A percentile compares a stretch with the other conserved stretches of the same genome.
phyloP scores from a whole-genome alignment of 2,113 vertebrate genomes.

The Butastur rufipennis region DNA sequence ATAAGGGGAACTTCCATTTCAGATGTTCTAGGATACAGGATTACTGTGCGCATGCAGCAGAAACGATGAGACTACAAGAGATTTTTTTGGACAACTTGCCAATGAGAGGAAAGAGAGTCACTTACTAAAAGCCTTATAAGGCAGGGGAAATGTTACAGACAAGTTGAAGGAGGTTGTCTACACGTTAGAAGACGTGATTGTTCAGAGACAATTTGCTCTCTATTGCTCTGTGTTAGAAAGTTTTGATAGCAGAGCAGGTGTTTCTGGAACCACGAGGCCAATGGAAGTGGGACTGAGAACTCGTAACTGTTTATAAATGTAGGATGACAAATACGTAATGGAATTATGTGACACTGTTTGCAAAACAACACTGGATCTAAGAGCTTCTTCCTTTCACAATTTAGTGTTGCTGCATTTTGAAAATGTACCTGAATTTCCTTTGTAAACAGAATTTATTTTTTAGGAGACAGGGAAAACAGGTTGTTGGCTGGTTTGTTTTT shows the following conservation, averaged over 20 bases:
- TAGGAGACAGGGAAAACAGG: no score
- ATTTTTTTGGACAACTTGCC: background rate
- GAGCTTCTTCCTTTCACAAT: background rate
- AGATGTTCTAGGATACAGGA: background rate
- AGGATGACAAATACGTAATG: background rate
- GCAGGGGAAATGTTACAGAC: background rate
- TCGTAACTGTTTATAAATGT: background rate
- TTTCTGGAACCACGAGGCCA: background rate
- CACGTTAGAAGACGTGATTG: rapidly evolving
- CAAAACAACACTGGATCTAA: background rate
- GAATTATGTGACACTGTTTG: background rate
- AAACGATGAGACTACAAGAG: no score
- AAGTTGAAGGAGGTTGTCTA: background rate
- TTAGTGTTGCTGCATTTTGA: background rate
- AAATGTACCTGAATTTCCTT: background rate
- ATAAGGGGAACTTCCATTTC: background rate
- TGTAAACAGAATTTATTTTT: background rate
- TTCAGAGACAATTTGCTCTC: background rate
- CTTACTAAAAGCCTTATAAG: background rate
- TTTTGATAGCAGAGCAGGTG: background rate
- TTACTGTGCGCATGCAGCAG: background rate
- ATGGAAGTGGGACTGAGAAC: no score
- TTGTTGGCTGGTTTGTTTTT: no score
- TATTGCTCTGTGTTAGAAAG: background rate
- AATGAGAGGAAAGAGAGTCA: background rate